A percentile compares a stretch with the other conserved stretches of the same genome.
These are phyloP conservation scores for Kryptolebias marmoratus DNA, from an alignment of 2,113 vertebrate species.

Conservation along the genomic window DNA sequence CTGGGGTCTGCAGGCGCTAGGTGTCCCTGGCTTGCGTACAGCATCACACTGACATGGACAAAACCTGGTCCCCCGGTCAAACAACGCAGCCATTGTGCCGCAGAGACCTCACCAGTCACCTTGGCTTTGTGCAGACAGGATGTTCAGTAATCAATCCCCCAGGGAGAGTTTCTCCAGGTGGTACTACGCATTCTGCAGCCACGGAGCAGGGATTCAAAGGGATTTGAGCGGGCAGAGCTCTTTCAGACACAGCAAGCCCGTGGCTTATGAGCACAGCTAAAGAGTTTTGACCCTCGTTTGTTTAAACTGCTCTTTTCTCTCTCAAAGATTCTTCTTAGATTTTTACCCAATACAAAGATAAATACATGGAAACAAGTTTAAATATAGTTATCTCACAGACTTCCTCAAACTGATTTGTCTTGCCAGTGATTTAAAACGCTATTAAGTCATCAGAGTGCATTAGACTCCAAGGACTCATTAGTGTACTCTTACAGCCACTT, in stretches of 20 bases:
- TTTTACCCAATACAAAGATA: not conserved
- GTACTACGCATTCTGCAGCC: slow-evolving; percentile 68
- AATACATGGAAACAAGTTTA: not conserved
- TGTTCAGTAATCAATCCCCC: slow-evolving; percentile 74
- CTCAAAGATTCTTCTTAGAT: not conserved
- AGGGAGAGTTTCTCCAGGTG: slow-evolving; percentile 73
- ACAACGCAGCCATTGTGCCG: slow-evolving; percentile 74
- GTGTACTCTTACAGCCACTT: slow-evolving; percentile 8
- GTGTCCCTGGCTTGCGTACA: slow-evolving; percentile 64
- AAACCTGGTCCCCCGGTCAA: slow-evolving; percentile 49
- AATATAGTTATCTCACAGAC: not conserved
- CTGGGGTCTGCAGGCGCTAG: slow-evolving; percentile 64
- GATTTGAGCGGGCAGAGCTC: slow-evolving; percentile 66
- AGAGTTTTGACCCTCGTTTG: slow-evolving; percentile 51
- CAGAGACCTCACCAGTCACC: slow-evolving; percentile 59
- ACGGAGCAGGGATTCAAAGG: slow-evolving; percentile 59
- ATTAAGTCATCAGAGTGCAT: slow-evolving; percentile 16
- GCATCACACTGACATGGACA: slow-evolving; percentile 56
- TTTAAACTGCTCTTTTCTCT: slow-evolving; percentile 29
- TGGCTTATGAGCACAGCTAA: slow-evolving; percentile 58
- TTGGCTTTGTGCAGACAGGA: slow-evolving; percentile 68
- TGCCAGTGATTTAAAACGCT: slow-evolving; percentile 5
- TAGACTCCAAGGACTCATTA: not conserved
- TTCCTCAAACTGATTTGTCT: not conserved
- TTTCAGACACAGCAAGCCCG: slow-evolving; percentile 68